A percentile compares a stretch with the other conserved stretches of the same genome.
Conservation (phyloP, 2,113 vertebrate species). For the Procavia capensis region DNA sequence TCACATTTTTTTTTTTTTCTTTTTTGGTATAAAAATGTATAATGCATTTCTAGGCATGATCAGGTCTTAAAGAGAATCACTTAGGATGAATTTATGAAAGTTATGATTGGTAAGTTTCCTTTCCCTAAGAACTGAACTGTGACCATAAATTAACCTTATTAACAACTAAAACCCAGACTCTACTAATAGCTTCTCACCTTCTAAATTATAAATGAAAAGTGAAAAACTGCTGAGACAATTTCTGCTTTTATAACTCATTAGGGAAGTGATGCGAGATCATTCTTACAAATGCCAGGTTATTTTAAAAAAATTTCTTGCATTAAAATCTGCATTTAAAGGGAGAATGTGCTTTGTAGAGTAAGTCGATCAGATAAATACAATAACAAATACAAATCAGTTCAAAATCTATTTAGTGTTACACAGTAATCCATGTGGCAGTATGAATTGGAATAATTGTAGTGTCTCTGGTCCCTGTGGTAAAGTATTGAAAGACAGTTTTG, state of each 20-base stretch:
- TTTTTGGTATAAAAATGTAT: not conserved
- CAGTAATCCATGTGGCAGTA: not conserved
- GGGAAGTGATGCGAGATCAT: constrained; percentile 50
- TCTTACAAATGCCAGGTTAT: constrained; percentile 46
- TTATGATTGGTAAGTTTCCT: constrained; percentile 31
- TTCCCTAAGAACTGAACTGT: constrained; percentile 17
- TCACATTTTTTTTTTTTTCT: not conserved
- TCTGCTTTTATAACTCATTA: constrained; percentile 50
- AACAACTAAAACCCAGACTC: not conserved
- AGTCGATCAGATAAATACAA: not conserved
- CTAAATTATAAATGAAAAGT: constrained; percentile 61
- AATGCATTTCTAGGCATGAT: not conserved
- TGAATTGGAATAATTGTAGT: not conserved
- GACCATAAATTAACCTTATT: constrained; percentile 62
- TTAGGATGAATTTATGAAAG: constrained; percentile 4
- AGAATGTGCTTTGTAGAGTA: not conserved
- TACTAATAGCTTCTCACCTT: not conserved
- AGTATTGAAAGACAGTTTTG: not conserved
- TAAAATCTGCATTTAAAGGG: constrained; percentile 15
- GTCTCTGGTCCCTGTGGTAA: not conserved
- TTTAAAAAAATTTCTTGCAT: constrained; percentile 38
- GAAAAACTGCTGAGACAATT: constrained; percentile 32
- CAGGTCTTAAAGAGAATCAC: not conserved
- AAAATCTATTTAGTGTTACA: not conserved
- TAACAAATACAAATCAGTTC: not conserved